phyloP scores from a whole-genome alignment of 2,797 vertebrate species.

The Chaenodraco wilsoni region DNA sequence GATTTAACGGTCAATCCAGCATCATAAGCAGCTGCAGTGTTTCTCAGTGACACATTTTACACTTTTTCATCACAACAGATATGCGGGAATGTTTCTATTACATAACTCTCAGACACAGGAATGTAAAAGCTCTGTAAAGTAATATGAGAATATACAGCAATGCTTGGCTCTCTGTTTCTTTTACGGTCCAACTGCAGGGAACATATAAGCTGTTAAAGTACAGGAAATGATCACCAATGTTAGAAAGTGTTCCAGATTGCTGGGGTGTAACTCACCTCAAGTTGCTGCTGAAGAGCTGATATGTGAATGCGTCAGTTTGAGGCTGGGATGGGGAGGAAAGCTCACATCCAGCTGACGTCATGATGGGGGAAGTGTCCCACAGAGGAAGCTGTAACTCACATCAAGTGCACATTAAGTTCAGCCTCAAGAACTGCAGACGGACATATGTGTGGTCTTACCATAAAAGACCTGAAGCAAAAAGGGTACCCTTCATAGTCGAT shows the following conservation, averaged over 20 bases:
- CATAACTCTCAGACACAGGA: constrained; percentile 65
- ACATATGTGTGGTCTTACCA: neutral
- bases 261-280: constrained; percentile 57
- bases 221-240: neutral
- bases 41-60: neutral
- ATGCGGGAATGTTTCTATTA: constrained; percentile 48
- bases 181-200: neutral
- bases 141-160: constrained; percentile 48
- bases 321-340: constrained; percentile 65
- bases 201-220: neutral
- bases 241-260: neutral
- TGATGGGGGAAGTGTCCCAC: constrained; percentile 62
- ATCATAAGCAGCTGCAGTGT: neutral
- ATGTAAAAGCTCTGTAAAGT: constrained; percentile 56
- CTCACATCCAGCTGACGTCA: constrained; percentile 73
- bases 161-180: constrained; percentile 11
- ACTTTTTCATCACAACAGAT: constrained; percentile 21
- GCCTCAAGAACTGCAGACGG: neutral
- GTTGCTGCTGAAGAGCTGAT: constrained; percentile 53
- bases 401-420: constrained; percentile 24
- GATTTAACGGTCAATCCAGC: neutral
- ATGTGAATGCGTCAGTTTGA: constrained; percentile 60
- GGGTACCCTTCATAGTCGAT: neutral
- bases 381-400: constrained; percentile 44
- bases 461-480: constrained; percentile 1